Percentiles rank a stretch among this genome's conserved stretches.
phyloP scores from a whole-genome alignment of 2,888 invertebrate genomes.

The Patella caerulea region DNA sequence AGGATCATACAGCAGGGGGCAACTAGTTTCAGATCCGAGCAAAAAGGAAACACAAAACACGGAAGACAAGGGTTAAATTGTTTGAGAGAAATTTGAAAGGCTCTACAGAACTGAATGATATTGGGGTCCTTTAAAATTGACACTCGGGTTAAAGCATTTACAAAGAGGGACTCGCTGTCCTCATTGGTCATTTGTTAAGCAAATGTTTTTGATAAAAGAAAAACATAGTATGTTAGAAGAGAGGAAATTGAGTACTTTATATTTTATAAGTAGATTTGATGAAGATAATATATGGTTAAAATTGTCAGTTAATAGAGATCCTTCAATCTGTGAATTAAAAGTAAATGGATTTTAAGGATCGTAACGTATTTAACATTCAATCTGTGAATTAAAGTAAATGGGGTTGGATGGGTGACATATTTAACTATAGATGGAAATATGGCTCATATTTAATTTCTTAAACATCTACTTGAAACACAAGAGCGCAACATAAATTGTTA shows the following conservation, averaged over 20 bases:
- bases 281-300: no score
- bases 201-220: not conserved
- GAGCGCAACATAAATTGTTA: no score
- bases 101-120: not conserved
- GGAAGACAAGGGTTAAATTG: constrained; percentile 4
- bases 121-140: not conserved
- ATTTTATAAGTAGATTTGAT: not conserved
- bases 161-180: not conserved
- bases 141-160: not conserved
- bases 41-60: not conserved
- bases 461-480: no score
- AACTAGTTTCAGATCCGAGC: not conserved
- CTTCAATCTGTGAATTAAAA: no score
- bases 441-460: no score
- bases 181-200: not conserved
- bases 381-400: no score
- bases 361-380: no score
- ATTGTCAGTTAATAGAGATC: no score
- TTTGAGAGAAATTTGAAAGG: not conserved
- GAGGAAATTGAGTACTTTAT: not conserved
- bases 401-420: no score
- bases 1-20: not conserved
- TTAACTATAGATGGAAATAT: no score
- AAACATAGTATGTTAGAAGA: not conserved
- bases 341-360: no score